A percentile compares a stretch with the other conserved stretches of the same genome.
phyloP scores from a whole-genome alignment of 1,140 invertebrate species.

The Drosophila ohnishii region DNA sequence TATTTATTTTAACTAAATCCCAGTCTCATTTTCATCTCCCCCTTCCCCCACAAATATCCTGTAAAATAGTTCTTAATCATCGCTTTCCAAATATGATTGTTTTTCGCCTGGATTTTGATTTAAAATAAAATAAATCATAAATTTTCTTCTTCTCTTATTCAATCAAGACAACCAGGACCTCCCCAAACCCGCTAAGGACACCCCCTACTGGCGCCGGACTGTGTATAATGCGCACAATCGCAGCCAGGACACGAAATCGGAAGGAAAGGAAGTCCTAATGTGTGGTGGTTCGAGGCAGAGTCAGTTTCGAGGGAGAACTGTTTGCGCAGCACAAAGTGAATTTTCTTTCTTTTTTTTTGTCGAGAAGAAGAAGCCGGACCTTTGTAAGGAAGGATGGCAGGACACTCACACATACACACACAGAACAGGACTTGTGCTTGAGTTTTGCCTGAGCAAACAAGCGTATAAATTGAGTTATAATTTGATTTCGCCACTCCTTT shows the following conservation, averaged over 20 bases:
- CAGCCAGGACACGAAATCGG: constrained; percentile 60
- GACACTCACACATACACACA: constrained; percentile 23
- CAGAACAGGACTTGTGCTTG: constrained; percentile 28
- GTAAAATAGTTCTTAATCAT: constrained; percentile 34
- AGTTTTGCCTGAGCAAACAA: constrained; percentile 62
- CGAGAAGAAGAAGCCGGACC: constrained; percentile 24
- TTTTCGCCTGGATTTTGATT: constrained; percentile 40
- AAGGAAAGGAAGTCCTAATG: constrained; percentile 54
- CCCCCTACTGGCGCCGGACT: constrained; percentile 27
- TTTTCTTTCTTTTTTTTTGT: constrained; percentile 45
- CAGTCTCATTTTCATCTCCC: not conserved
- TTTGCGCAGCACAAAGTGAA: constrained; percentile 67
- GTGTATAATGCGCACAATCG: constrained; percentile 72
- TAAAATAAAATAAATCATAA: constrained; percentile 65
- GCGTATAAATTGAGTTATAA: constrained; percentile 76
- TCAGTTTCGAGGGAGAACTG: constrained; percentile 25
- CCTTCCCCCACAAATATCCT: not conserved
- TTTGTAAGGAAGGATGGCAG: constrained; percentile 46
- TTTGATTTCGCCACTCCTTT: constrained; percentile 44
- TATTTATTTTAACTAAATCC: not conserved
- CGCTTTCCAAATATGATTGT: constrained; percentile 25
- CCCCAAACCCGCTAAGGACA: not conserved
- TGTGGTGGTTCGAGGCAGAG: constrained; percentile 23
- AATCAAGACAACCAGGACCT: constrained; percentile 9
- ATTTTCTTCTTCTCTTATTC: constrained; percentile 34